phyloP scores from a whole-genome alignment of 2,797 vertebrate species.

The Sebastes kiyomatsui region DNA sequence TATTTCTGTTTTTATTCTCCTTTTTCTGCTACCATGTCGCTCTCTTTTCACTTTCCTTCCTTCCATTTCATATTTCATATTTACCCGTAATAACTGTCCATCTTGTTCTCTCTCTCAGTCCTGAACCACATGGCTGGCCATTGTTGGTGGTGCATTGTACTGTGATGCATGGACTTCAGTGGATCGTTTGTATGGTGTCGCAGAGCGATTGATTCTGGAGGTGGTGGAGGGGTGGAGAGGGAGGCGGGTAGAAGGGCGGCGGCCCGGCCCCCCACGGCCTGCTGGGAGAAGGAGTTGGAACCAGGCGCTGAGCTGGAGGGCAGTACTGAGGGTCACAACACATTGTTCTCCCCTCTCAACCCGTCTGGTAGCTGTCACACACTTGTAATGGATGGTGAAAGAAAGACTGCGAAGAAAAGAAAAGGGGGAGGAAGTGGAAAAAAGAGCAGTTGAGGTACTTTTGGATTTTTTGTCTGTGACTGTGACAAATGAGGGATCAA shows the following conservation, averaged over 20 bases:
- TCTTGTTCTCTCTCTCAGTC: constrained; percentile 28
- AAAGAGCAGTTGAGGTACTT: constrained; percentile 61
- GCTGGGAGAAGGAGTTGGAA: constrained; percentile 77
- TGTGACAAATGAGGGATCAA: constrained; percentile 76
- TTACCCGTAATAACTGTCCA: constrained; percentile 44
- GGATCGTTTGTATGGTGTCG: constrained; percentile 86
- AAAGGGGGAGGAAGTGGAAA: constrained; percentile 35
- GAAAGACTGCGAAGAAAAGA: constrained; percentile 59
- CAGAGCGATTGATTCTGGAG: constrained; percentile 84
- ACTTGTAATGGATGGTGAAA: constrained; percentile 80
- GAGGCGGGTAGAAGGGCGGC: constrained; percentile 62
- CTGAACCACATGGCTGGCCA: constrained; percentile 60
- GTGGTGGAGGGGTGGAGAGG: constrained; percentile 64
- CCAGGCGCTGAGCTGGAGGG: constrained; percentile 82
- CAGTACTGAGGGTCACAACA: constrained; percentile 84
- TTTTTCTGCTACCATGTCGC: background rate
- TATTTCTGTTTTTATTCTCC: background rate
- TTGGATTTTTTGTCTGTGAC: constrained; percentile 53
- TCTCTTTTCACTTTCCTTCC: constrained; percentile 35
- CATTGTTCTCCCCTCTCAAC: constrained; percentile 79
- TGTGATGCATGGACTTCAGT: constrained; percentile 79
- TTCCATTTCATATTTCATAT: constrained; percentile 22
- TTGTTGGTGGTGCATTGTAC: constrained; percentile 69
- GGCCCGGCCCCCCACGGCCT: constrained; percentile 79
- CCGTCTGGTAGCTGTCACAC: constrained; percentile 80